Evolutionary conservation across 2,113 vertebrate genomes (phyloP).

Genomic region (Burhinus oedicnemus): DNA sequence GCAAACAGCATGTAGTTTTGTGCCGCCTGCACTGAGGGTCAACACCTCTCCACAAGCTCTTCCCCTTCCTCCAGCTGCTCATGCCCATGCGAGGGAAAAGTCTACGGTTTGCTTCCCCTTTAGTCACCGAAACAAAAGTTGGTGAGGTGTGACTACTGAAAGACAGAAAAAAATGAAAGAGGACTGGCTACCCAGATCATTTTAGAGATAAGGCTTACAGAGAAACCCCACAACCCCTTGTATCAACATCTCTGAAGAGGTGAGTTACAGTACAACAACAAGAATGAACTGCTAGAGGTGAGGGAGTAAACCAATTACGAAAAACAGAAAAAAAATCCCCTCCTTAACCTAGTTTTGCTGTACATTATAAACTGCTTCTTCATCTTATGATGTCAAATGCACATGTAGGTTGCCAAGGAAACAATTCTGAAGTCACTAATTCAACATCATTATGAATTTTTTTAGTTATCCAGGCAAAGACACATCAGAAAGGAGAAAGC

Average conservation of each 20-base stretch:
- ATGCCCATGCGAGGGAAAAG: background rate
- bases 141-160: background rate
- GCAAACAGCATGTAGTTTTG: background rate
- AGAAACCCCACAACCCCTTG: background rate
- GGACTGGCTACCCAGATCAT: background rate
- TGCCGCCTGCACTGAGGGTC: background rate
- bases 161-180: background rate
- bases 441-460: background rate
- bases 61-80: background rate
- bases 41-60: background rate
- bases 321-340: background rate
- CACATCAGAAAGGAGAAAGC: constrained; percentile 1
- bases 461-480: background rate
- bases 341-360: background rate
- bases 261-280: background rate
- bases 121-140: background rate
- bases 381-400: background rate
- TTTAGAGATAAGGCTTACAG: background rate
- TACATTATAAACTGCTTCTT: background rate
- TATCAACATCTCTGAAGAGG: background rate
- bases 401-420: background rate
- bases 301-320: background rate
- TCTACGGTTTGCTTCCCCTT: background rate
- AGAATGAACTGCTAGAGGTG: background rate
- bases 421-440: background rate